Base-by-base conservation (phyloP, 1,140 invertebrate species). In the Pissodes strobi region DNA sequence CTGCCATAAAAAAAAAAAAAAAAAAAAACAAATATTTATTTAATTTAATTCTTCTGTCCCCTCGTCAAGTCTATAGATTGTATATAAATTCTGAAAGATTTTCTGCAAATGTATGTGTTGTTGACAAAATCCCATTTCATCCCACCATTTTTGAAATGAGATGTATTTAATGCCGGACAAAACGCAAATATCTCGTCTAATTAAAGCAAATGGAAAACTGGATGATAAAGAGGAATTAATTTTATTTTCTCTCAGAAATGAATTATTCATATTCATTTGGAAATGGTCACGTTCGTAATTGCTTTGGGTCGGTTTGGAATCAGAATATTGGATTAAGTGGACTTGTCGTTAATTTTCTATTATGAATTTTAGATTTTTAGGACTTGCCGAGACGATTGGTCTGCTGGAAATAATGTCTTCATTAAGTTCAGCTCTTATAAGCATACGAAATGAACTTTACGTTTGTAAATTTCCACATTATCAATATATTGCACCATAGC, bases 221-320 rank as follows among this genome's bases (percentile, higher is more conserved):
- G 13, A 41, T 15, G 17, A 41, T 41, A 41, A 41, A 41, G 38
- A 41, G 38, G 38, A 41, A 12, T 41, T 41, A 41, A 41, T 41
- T 41, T 41, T 41, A 41, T 41, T 41, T 41, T 41, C n/a, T 15
- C 38, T 8, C 38, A 15, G n/a, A 51, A 51, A 51, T 51, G 41
- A 41, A 56, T 53, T 53, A 53, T 56, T 56, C 53, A 43, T 43
- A 56, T 56, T 56, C 53, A 56, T 56, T 56, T 56, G 22, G 37
- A 43, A 43, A 41, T 56, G 53, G 53, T 56, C 53, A 56, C 53
- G 53, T 56, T 56, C 53, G 38, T 56, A 56, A 56, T 41, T 56
- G 53, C 51, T 39, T 56, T 19, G 17, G 37, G 27, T 30, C 17
- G 22, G n/a, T 49, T 49, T 49, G 10, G 46, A 23, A 56, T 56